Evolutionary conservation across 2,797 vertebrate species (phyloP).

Genomic region (Florisuga fusca): DNA sequence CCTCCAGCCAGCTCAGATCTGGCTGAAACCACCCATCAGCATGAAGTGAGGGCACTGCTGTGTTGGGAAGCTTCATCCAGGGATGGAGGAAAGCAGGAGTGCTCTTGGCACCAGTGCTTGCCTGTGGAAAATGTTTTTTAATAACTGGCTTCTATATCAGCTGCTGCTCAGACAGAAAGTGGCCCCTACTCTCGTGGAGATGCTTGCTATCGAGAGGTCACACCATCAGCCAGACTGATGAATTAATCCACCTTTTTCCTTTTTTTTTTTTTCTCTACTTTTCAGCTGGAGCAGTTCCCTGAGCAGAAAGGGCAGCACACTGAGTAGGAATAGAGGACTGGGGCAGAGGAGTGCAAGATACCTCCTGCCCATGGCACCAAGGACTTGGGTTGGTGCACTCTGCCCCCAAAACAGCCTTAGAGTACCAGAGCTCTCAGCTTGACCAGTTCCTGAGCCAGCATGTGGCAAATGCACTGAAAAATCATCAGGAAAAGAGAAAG

Average conservation of each 20-base stretch:
- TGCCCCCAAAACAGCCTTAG: rapidly evolving
- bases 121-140: not conserved
- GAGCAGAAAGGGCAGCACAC: not conserved
- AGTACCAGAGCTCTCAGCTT: not conserved
- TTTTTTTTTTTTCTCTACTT: not conserved
- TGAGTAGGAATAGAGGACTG: not conserved
- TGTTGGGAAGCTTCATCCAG: not conserved
- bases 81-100: not conserved
- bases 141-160: not conserved
- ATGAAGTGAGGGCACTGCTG: rapidly evolving
- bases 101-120: not conserved
- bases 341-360: not conserved
- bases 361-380: not conserved
- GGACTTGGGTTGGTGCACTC: not conserved
- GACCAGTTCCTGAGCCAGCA: not conserved
- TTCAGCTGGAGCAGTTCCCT: not conserved
- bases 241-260: not conserved
- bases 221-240: rapidly evolving
- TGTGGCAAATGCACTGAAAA: rapidly evolving
- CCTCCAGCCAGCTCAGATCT: not conserved
- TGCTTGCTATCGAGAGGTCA: rapidly evolving
- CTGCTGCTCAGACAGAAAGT: not conserved
- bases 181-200: not conserved
- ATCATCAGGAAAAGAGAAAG: not conserved
- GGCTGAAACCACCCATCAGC: not conserved